These are phyloP conservation scores for Phlogophora meticulosa DNA, from an alignment of 2,888 invertebrate genomes.

Conservation along the genomic window DNA sequence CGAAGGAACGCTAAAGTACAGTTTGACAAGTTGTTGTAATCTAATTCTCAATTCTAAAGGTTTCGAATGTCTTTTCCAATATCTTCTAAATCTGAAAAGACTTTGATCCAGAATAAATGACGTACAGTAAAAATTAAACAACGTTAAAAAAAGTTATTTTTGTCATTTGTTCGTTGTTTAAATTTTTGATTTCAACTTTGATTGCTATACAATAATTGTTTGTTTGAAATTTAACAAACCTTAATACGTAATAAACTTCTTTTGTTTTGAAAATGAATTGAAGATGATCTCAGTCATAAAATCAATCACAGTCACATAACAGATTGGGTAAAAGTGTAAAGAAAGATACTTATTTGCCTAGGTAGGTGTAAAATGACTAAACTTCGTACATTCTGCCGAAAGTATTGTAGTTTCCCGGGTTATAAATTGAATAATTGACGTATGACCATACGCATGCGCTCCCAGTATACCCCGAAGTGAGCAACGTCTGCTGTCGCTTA, in stretches of 20 bases:
- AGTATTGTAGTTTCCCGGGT: slow-evolving; percentile 73
- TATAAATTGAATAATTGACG: slow-evolving; percentile 81
- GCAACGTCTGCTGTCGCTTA: slow-evolving; percentile 64
- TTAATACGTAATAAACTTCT: background rate
- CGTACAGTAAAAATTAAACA: background rate
- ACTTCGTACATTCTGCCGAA: background rate
- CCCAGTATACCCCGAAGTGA: slow-evolving; percentile 77
- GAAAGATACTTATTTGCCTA: background rate
- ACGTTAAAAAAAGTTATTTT: background rate
- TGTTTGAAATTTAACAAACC: background rate
- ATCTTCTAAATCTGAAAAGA: slow-evolving; percentile 15
- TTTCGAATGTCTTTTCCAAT: too few relatives aligned
- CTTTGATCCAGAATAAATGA: slow-evolving; percentile 10
- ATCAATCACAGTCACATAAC: too few relatives aligned
- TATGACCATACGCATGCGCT: slow-evolving; percentile 82
- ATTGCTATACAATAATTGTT: too few relatives aligned
- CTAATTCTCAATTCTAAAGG: too few relatives aligned
- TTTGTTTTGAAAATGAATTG: background rate
- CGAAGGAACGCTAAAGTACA: too few relatives aligned
- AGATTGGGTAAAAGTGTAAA: background rate
- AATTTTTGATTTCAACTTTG: background rate
- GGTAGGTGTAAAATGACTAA: background rate
- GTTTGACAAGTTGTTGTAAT: too few relatives aligned
- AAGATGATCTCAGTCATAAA: background rate
- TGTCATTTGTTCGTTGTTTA: background rate